These are phyloP conservation scores for Centruroides vittatus DNA, from an alignment of 1,140 invertebrate species.

Conservation along the genomic window DNA sequence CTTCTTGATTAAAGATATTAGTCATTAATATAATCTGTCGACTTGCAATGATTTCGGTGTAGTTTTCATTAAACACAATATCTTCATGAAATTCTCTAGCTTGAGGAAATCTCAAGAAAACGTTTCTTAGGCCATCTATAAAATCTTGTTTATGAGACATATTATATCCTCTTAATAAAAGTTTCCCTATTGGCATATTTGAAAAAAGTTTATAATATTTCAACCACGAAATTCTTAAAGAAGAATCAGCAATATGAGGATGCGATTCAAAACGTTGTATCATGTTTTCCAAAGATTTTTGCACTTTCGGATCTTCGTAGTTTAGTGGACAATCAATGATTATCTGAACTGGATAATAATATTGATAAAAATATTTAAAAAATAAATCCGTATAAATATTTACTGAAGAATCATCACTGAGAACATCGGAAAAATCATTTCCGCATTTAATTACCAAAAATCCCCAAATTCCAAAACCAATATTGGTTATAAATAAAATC, in stretches of 20 bases:
- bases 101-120: slow-evolving; percentile 22
- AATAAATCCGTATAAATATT: slow-evolving; percentile 74
- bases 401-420: slow-evolving; percentile 72
- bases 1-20: too few species aligned
- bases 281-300: too few species aligned
- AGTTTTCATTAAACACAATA: too few species aligned
- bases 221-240: slow-evolving; percentile 83
- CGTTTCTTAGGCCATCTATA: slow-evolving; percentile 53
- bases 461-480: too few species aligned
- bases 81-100: too few species aligned
- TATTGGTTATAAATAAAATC: too few species aligned
- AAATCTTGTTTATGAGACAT: slow-evolving; percentile 59
- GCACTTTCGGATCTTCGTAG: slow-evolving; percentile 31
- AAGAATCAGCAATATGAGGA: slow-evolving; percentile 48
- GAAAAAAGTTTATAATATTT: slow-evolving; percentile 64
- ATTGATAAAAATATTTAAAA: slow-evolving; percentile 73
- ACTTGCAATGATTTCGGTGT: too few species aligned
- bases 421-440: slow-evolving; percentile 63
- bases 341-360: slow-evolving; percentile 74
- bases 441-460: slow-evolving; percentile 75
- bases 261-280: slow-evolving; percentile 47
- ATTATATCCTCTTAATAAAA: slow-evolving; percentile 41
- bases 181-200: slow-evolving; percentile 50
- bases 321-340: slow-evolving; percentile 65
- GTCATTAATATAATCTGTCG: too few species aligned